phyloP scores from a whole-genome alignment of 64 coral and sea anemone species.

The Stichodactyla mertensii region DNA sequence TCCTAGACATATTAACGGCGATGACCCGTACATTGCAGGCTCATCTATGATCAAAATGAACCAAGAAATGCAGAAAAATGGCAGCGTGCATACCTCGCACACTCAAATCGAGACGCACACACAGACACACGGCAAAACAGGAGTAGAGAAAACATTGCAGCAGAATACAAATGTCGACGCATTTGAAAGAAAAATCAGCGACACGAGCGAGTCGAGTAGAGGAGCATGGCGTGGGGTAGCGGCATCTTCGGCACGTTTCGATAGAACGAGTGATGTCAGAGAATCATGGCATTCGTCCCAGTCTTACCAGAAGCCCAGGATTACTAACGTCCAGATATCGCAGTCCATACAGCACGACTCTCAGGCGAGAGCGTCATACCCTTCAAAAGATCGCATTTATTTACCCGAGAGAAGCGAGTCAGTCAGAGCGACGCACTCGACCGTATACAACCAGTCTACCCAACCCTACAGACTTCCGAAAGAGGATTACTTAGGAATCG shows the following conservation, averaged over 20 bases:
- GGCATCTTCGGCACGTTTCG: neutral
- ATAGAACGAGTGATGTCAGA: neutral
- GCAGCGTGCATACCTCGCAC: neutral
- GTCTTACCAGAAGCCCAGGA: neutral
- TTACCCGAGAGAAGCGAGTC: neutral
- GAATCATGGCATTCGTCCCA: neutral
- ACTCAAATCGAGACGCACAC: neutral
- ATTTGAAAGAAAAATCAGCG: neutral
- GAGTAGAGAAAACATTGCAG: neutral
- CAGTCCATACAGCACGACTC: neutral
- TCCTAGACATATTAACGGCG: neutral
- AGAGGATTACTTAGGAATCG: neutral
- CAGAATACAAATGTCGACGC: neutral
- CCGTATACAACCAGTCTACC: neutral
- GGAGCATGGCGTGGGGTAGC: neutral
- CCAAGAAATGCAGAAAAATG: neutral
- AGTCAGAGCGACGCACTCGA: neutral
- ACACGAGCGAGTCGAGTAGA: neutral
- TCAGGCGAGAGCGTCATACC: neutral
- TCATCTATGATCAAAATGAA: constrained; percentile 11
- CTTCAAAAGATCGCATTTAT: neutral
- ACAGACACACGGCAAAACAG: neutral
- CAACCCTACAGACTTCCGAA: neutral
- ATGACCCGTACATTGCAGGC: neutral
- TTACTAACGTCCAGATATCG: neutral